Evolutionary conservation across 2,113 vertebrate species (phyloP).

Genomic region (Pollimyrus isidori): DNA sequence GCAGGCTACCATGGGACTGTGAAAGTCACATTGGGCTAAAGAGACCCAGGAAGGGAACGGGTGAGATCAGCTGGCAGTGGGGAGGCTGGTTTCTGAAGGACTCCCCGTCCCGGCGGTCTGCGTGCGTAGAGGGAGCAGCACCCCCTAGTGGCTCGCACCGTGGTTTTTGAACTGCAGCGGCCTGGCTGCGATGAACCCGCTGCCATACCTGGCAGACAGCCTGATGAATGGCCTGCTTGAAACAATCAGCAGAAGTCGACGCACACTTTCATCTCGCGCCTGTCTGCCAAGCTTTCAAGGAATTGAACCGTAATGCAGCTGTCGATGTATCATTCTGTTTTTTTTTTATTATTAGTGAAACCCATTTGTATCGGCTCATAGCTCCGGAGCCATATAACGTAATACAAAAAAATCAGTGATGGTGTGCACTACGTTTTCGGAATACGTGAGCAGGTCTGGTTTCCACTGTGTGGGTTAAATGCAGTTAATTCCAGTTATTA

Average conservation of each 20-base stretch:
- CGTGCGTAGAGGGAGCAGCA: background rate
- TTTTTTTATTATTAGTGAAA: background rate
- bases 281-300: background rate
- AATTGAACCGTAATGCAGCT: constrained; percentile 1
- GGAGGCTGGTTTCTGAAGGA: background rate
- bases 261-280: background rate
- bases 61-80: background rate
- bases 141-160: background rate
- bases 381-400: background rate
- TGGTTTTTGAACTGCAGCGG: background rate
- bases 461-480: background rate
- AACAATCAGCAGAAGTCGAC: background rate
- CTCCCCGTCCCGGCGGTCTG: background rate
- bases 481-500: background rate
- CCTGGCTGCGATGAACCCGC: background rate
- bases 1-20: background rate
- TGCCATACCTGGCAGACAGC: background rate
- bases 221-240: constrained; percentile 6
- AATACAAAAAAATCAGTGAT: background rate
- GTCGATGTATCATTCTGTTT: background rate
- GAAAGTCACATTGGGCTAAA: background rate
- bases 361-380: background rate
- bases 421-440: background rate
- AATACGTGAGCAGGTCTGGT: background rate
- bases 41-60: background rate